Base-by-base conservation (phyloP, 2,888 invertebrate species). In the Harpalus rufipes region DNA sequence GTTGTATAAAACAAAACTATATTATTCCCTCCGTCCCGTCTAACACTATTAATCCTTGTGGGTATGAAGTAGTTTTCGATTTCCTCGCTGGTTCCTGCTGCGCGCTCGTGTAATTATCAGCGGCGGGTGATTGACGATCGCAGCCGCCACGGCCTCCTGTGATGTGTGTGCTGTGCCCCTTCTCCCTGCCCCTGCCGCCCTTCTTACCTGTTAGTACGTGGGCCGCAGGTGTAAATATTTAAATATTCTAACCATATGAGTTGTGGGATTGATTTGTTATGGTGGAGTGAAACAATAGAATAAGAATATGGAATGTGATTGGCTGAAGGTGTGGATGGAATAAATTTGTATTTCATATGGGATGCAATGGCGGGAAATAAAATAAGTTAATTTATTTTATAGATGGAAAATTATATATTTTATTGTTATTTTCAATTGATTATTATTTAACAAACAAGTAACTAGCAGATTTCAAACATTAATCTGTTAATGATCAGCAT, bases 121-220 rank as follows among this genome's bases (percentile, higher is more conserved):
- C 72, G 72, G 72, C 87, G 87, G 87, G 88, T 89, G 89, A 89
- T 89, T 89, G 89, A 89, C 89, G 89, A 89, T 89, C 86, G 88
- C 87, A 88, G 87, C 88, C 87, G 88, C 80, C 41, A 44, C 44
- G 25, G 72, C 72, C 82, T 56, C 65, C 65, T 32, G 72, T 14
- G 44, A 44, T 44, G 68, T 7, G n/a, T n/a, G 32, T 16, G 18
- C 72, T 32, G 14, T 16, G 12, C 44, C 72, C 44, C 85, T 65
- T 59, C 59, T 12, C 21, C 63, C 63, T 25, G 12, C 10, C 63
- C 12, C 63, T 1, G 18, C 63, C 12, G 18, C 44, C 44, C 1
- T 10, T 12, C 10, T 32, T 32, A 32, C 44, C 44, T 51, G 44
- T 32, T 32, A 32, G 32, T 32, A 32, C 18, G 65, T 59, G 59